Base-by-base conservation (phyloP, 2,797 vertebrate species). In the Cebuella pygmaea region DNA sequence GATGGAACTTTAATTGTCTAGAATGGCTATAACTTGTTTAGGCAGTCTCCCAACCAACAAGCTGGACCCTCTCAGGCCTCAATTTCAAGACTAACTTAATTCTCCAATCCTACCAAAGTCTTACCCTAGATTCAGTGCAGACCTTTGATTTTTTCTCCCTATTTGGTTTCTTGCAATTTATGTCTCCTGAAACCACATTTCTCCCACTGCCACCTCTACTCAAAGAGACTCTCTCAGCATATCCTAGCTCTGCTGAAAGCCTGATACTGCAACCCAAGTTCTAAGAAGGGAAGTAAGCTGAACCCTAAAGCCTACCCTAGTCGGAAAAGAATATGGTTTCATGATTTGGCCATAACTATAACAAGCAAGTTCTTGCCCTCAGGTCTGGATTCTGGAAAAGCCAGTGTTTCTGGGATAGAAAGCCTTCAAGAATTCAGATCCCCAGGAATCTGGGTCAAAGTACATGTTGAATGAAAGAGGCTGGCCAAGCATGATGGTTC, bases 81-180 rank as follows among this genome's bases (percentile, higher is more conserved):
- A 80, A 50, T 88, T 92, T 93, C 50, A 81, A 90, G n/a, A 95
- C 41, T 85, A 93, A 94, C 57, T 84, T 44, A 84, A 92, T 94
- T 85, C 41, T 79, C 27, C 57, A 39, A 27, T 48, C 41, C 57
- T 91, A 22, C 61, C 11, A 3, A 85, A 81, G 55, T 7, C 67
- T 88, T 20, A 55, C 24, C 15, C 26, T 82, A 59, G 36, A 82
- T 78, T 92, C 64, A 86, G 44, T 17, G 14, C 33, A 87, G 46
- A 92, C 44, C 41, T 82, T 90, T 91, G 4, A 20, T 50, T 57
- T 30, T 26, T 14, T 24, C 52, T 36, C 26, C 74, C 70, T 76
- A 82, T 14, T 17, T 82, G 50, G 41, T 75, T 70, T 82, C 44
- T 85, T 90, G 19, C 79, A 95, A 41, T 67, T 90, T 87, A 33